phyloP scores from a whole-genome alignment of 2,113 vertebrate genomes.

The Nipponia nippon region DNA sequence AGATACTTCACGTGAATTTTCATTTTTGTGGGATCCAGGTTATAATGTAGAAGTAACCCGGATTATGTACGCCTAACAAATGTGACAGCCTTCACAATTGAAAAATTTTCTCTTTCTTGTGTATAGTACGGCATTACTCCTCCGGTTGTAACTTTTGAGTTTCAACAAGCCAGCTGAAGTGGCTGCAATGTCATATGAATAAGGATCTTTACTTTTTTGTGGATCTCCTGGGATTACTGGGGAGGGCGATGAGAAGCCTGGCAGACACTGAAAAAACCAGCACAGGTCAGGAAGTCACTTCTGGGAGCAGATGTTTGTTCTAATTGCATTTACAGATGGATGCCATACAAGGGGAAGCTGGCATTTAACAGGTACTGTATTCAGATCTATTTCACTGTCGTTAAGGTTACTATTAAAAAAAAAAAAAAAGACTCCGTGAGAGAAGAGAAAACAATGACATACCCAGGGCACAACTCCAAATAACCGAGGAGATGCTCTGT shows the following conservation, averaged over 20 bases:
- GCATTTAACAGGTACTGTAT: background rate
- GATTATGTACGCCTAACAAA: background rate
- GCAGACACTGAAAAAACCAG: background rate
- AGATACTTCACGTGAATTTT: background rate
- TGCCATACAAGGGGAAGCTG: background rate
- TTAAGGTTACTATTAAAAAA: background rate
- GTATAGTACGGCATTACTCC: background rate
- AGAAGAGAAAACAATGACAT: background rate
- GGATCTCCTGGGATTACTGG: background rate
- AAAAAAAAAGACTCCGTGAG: background rate
- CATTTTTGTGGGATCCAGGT: background rate
- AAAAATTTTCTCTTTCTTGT: background rate
- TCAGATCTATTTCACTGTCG: background rate
- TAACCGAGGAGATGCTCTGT: background rate
- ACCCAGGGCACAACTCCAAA: background rate
- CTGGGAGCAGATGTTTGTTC: slow-evolving; percentile 14
- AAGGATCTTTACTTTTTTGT: background rate
- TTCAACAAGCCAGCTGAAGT: background rate
- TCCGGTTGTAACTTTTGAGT: background rate
- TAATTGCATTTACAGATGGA: slow-evolving; percentile 34
- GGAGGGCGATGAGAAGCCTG: background rate
- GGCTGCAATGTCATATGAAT: background rate
- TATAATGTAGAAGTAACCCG: background rate
- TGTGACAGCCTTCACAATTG: background rate
- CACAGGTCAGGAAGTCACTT: slow-evolving; percentile 5